Evolutionary conservation across 2,888 invertebrate genomes (phyloP).

Genomic region (Caenorhabditis imperialis): DNA sequence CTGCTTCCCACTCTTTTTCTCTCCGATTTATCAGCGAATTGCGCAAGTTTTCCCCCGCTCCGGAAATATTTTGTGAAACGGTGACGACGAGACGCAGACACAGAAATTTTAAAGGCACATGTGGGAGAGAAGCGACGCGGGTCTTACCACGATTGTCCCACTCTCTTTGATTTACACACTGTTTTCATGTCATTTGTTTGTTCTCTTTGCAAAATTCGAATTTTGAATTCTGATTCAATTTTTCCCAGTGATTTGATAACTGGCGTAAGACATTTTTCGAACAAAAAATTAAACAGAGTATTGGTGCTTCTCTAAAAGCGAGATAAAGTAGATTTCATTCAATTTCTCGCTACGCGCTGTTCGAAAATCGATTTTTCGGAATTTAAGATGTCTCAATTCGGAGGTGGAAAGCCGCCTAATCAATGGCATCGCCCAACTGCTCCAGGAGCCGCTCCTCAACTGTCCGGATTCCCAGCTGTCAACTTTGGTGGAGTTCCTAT

Average conservation of each 20-base stretch:
- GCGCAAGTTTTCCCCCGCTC: constrained; percentile 14
- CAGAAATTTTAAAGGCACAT: constrained; percentile 28
- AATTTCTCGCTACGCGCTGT: no score
- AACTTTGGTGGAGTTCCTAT: constrained; percentile 57
- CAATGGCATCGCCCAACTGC: constrained; percentile 53
- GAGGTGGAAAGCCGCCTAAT: constrained; percentile 50
- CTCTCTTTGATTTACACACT: constrained; percentile 7
- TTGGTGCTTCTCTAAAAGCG: no score
- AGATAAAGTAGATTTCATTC: no score
- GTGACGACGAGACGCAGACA: constrained; percentile 20
- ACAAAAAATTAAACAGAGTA: no score
- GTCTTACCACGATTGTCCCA: constrained; percentile 17
- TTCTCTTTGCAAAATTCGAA: not conserved
- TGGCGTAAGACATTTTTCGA: no score
- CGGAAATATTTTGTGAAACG: no score
- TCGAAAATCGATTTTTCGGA: constrained; percentile 6
- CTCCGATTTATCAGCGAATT: constrained; percentile 14
- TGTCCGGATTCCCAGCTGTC: constrained; percentile 46
- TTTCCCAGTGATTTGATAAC: no score
- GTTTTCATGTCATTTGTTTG: constrained; percentile 10
- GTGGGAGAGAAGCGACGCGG: not conserved
- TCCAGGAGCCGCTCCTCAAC: constrained; percentile 47
- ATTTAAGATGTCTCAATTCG: constrained; percentile 56
- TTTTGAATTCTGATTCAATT: not conserved
- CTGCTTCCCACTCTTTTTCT: constrained; percentile 12